Evolutionary conservation across 2,888 invertebrate genomes (phyloP).

Genomic region (Quadriops clusia): DNA sequence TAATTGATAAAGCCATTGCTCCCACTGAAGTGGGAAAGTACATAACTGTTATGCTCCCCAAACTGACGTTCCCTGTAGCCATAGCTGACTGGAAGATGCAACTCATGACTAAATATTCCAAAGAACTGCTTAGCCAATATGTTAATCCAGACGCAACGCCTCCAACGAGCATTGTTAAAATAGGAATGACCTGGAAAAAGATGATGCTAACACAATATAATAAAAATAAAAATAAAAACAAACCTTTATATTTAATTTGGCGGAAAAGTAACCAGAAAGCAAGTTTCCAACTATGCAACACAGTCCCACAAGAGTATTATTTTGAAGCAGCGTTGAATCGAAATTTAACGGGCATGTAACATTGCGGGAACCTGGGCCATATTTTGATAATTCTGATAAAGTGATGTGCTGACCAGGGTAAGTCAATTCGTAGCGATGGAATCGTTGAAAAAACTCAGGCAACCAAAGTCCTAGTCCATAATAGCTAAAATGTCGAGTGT

Average conservation of each 20-base stretch:
- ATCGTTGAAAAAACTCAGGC: conserved; percentile 52
- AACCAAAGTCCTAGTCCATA: conserved; percentile 65
- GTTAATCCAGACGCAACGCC: conserved; percentile 47
- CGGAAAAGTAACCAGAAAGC: conserved; percentile 47
- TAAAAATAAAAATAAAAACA: no score
- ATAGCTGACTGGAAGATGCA: conserved; percentile 40
- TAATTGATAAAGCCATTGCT: conserved; percentile 52
- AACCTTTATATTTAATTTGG: no score
- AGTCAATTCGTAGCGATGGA: conserved; percentile 40
- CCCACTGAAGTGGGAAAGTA: conserved; percentile 36
- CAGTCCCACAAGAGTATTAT: conserved; percentile 53
- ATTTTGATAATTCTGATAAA: conserved; percentile 34
- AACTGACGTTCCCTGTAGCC: conserved; percentile 38
- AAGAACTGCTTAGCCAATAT: conserved; percentile 43
- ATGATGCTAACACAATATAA: no score
- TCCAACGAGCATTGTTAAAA: conserved; percentile 19
- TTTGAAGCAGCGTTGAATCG: conserved; percentile 50
- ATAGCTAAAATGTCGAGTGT: conserved; percentile 38
- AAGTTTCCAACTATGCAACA: conserved; percentile 53
- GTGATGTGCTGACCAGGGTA: no score
- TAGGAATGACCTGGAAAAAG: conserved; percentile 23
- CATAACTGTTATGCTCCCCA: conserved; percentile 31
- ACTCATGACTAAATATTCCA: conserved; percentile 46
- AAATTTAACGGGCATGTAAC: no score
- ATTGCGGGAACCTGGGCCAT: conserved; percentile 17